Evolutionary conservation across 2,797 vertebrate species (phyloP), one percentile per base, ranked within the genome.

Genomic region (Brachyrhaphis roseni): DNA sequence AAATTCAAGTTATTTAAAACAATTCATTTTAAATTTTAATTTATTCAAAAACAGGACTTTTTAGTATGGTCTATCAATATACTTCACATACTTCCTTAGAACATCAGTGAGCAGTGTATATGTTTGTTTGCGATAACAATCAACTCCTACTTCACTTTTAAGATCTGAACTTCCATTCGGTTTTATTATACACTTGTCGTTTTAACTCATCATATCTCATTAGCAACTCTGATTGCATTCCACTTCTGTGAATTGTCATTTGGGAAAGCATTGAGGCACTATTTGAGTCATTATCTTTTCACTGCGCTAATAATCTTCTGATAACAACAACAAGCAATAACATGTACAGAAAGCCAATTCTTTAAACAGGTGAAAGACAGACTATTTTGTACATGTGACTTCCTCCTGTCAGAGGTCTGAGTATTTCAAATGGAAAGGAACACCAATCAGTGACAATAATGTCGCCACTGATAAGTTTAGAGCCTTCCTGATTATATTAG

Each of bases 151-250:
- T 46, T 15, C 46, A 64, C 57, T 64, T 64, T 76, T 62, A 23
- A 47, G 20, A 76, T 64, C 41, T 62, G 15, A 82, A 75, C 75
- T 26, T 76, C 34, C 41, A 4, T 28, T 39, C 34, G 20, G 47
- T 43, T 45, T 78, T 68, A 78, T 73, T 46, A 77, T 28, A 79
- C 71, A 86, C 78, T 82, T 85, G 78, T 87, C 75, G 80, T 82
- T 82, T 78, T 59, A 78, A 86, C 72, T 46, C n/a, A 74, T 76
- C 62, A 79, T 71, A 45, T 45, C 77, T 82, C 77, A 85, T 83
- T 86, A 78, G 59, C 31, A 66, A 51, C 36, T 49, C 47, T 83
- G 81, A 87, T 83, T 87, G 59, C 68, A 53, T 77, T 78, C 64
- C 46, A 80, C 78, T 78, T 82, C 26, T 73, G 11, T 39, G n/a